phyloP scores from a whole-genome alignment of 2,113 vertebrate genomes.

The Pithys albifrons region DNA sequence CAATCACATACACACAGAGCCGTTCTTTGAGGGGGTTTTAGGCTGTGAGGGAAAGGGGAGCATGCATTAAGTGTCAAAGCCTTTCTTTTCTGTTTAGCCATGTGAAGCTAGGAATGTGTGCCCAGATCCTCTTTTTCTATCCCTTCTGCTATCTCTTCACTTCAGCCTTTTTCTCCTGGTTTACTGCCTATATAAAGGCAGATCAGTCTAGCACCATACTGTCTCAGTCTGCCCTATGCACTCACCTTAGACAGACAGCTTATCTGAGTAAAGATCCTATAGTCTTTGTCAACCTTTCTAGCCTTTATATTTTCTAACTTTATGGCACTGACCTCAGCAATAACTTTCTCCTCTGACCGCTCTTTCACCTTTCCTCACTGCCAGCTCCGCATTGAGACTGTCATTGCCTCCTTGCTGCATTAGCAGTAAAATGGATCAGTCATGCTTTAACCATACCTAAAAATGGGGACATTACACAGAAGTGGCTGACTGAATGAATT shows the following conservation, averaged over 20 bases:
- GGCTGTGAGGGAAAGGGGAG: neutral
- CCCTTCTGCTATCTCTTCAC: neutral
- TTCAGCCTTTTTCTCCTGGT: neutral
- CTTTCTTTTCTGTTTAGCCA: neutral
- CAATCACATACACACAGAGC: accelerated
- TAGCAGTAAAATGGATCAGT: slow-evolving; percentile 35
- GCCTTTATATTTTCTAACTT: neutral
- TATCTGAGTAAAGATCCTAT: neutral
- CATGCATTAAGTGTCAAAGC: neutral
- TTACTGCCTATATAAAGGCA: neutral
- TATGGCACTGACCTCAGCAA: neutral
- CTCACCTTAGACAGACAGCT: neutral
- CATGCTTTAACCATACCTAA: neutral
- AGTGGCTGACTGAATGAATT: slow-evolving; percentile 1
- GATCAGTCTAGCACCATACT: neutral
- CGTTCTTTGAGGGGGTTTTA: neutral
- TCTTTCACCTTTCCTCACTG: slow-evolving; percentile 18
- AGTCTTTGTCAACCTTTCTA: neutral
- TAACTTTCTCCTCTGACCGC: neutral
- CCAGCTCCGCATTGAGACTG: neutral
- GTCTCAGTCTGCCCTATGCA: neutral
- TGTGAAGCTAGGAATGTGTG: neutral
- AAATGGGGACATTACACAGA: neutral
- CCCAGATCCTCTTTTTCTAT: neutral
- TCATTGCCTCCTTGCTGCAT: neutral